Evolutionary conservation across 2,888 invertebrate genomes (phyloP), one percentile per base, ranked within the genome.

Genomic region (Orchesellides sinensis): DNA sequence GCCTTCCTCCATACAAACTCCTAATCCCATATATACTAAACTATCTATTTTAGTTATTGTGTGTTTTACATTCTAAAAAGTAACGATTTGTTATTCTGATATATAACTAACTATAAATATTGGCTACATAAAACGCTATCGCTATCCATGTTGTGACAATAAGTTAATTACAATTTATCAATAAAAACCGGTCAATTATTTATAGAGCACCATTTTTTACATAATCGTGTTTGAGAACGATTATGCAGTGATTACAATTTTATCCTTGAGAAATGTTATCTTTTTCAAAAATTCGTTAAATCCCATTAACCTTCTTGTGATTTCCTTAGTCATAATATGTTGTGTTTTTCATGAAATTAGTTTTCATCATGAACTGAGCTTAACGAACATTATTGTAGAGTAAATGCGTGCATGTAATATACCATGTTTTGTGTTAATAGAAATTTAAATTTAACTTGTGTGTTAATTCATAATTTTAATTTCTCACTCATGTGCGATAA

Each of bases 191-290:
- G 69, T 69, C 69, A 69, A 69, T 52, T 52, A n/a, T n/a, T n/a
- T n/a, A n/a, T n/a, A n/a, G n/a, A 69, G 69, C 69, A 69, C 66
- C 66, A 66, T 47, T 10, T 66, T 66, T 63, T n/a, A 56, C 25
- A 2, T 54, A 25, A 54, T 54, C 21, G n/a, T n/a, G n/a, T n/a
- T n/a, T n/a, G n/a, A n/a, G n/a, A n/a, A n/a, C n/a, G n/a, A n/a
- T n/a, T n/a, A n/a, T n/a, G n/a, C n/a, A n/a, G n/a, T n/a, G n/a
- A n/a, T n/a, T n/a, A n/a, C n/a, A n/a, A n/a, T n/a, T n/a, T n/a
- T n/a, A n/a, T n/a, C n/a, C n/a, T n/a, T n/a, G n/a, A n/a, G n/a
- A n/a, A n/a, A n/a, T n/a, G n/a, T n/a, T n/a, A n/a, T n/a, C n/a
- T n/a, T n/a, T n/a, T n/a, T n/a, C n/a, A n/a, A n/a, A n/a, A n/a